A percentile compares a stretch with the other conserved stretches of the same genome.
These are phyloP conservation scores for Drosophila mercatorum DNA, from an alignment of 2,888 invertebrate genomes.

Conservation along the genomic window DNA sequence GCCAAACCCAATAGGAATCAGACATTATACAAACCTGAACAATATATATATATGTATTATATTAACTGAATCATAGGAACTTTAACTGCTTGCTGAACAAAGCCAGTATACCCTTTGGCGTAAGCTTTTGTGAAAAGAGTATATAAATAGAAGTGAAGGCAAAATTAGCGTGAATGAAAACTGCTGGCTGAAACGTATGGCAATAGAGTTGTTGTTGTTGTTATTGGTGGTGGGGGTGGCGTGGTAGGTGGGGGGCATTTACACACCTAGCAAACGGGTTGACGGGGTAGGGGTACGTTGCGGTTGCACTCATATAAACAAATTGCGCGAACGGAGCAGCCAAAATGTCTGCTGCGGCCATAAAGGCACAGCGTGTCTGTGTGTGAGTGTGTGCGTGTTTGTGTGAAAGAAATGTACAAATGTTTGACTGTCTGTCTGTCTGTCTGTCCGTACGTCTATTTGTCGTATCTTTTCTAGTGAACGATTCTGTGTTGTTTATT, in stretches of 20 bases:
- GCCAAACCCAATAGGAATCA: neutral
- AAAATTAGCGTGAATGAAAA: slow-evolving; percentile 60
- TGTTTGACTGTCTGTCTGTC: slow-evolving; percentile 49
- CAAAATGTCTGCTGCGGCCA: slow-evolving; percentile 64
- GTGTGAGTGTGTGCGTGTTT: slow-evolving; percentile 32
- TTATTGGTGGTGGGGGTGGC: neutral
- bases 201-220: slow-evolving; percentile 8
- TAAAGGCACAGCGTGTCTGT: slow-evolving; percentile 40
- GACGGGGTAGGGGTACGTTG: slow-evolving; percentile 14
- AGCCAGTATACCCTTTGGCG: slow-evolving; percentile 5
- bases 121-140: slow-evolving; percentile 5
- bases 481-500: slow-evolving; percentile 75
- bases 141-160: slow-evolving; percentile 44
- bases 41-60: neutral
- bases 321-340: slow-evolving; percentile 59
- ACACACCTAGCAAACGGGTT: slow-evolving; percentile 47
- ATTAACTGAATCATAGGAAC: neutral
- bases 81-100: neutral
- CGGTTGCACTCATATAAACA: slow-evolving; percentile 64
- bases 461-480: slow-evolving; percentile 68
- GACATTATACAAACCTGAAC: neutral
- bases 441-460: slow-evolving; percentile 34
- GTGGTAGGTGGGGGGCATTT: slow-evolving; percentile 32
- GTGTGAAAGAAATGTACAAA: slow-evolving; percentile 75
- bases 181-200: slow-evolving; percentile 43